Base-by-base conservation (phyloP, 1,140 invertebrate species). In the Bicyclus anynana region DNA sequence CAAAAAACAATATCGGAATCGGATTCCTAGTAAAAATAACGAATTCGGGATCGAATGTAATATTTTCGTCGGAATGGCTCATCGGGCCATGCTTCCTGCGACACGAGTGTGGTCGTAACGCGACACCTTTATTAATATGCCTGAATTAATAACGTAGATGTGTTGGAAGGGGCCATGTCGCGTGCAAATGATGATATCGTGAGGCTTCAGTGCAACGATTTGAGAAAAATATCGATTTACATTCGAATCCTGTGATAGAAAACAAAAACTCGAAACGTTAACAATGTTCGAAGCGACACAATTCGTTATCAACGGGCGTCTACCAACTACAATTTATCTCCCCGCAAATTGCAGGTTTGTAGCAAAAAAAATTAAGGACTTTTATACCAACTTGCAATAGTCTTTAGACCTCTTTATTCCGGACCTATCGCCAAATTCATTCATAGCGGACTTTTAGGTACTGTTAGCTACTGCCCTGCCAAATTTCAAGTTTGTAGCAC, bases 121-220 rank as follows among this genome's bases (percentile, higher is more conserved):
- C 59, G 77, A 87, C 75, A 84, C 84, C 79, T 68, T 78, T 82
- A 80, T 84, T 84, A 87, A 81, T 84, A 85, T 85, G 82, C 80
- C 68, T 87, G 80, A 79, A 83, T 85, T 87, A 83, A 80, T 85
- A 85, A 87, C 79, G 79, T 82, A 83, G 82, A 84, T 80, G 79
- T 86, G 73, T 67, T 67, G 74, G 76, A 67, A 68, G 73, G 74
- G 73, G 65, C 62, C 73, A 61, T 46, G 62, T 84, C 74, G 84
- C 84, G 82, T 87, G 84, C 84, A 66, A 87, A 87, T 83, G 74
- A 76, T 69, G 63, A 62, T 76, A 72, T 77, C 77, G 76, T 80
- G 78, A 76, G 80, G 79, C 79, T 84, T 87, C 82, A 56, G 59
- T 81, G 72, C 73, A 81, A 72, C 72, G 73, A 76, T 76, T 79